phyloP scores from a whole-genome alignment of 1,140 invertebrate species.

The Nasonia giraulti region DNA sequence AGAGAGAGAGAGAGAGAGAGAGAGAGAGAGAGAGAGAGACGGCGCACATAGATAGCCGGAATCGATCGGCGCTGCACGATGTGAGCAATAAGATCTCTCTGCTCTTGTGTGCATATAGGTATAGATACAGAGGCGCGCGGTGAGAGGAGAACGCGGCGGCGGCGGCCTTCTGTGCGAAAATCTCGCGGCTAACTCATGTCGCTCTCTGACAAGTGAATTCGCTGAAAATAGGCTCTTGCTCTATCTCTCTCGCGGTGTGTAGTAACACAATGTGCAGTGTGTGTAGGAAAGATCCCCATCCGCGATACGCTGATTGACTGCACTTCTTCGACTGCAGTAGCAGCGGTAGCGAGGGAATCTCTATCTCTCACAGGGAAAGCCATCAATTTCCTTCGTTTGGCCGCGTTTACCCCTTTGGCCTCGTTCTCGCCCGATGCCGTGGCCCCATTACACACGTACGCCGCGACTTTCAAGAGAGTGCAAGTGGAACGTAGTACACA shows the following conservation, averaged over 20 bases:
- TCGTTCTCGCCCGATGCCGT: neutral
- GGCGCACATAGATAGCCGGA: neutral
- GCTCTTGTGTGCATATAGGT: neutral
- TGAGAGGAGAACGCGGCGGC: neutral
- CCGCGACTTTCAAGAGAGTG: slow-evolving; percentile 26
- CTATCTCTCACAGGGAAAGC: neutral
- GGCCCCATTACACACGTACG: neutral
- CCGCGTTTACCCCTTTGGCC: slow-evolving; percentile 1
- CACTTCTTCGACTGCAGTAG: neutral
- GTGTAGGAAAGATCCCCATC: neutral
- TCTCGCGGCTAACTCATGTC: slow-evolving; percentile 29
- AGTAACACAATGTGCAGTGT: neutral
- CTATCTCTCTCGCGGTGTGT: neutral
- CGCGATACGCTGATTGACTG: slow-evolving; percentile 31
- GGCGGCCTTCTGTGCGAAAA: slow-evolving; percentile 28
- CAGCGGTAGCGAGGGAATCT: neutral
- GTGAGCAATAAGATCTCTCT: no score
- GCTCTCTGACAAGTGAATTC: slow-evolving; percentile 27
- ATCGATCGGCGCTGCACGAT: neutral
- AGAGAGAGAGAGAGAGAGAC: neutral
- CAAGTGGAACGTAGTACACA: neutral
- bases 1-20: neutral
- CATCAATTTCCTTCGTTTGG: slow-evolving; percentile 22
- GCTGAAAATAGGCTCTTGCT: neutral
- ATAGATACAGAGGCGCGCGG: neutral